phyloP scores from a whole-genome alignment of 2,113 vertebrate species.

The Prunella fulvescens region DNA sequence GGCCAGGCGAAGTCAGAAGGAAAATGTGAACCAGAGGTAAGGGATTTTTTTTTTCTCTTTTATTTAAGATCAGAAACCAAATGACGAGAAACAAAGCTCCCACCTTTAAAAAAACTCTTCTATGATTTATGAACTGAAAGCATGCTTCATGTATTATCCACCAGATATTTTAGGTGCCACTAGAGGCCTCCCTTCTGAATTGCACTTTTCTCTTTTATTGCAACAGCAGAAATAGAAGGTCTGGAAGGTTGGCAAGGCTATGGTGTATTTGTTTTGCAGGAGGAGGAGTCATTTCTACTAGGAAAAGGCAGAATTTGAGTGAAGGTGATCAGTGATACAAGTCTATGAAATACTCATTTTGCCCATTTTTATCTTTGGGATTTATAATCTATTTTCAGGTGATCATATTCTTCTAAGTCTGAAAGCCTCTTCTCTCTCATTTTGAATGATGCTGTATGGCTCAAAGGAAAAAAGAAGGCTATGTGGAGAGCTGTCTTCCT shows the following conservation, averaged over 20 bases:
- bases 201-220: neutral
- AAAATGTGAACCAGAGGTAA: conserved; percentile 77
- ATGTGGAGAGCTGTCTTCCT: neutral
- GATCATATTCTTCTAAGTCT: neutral
- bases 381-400: neutral
- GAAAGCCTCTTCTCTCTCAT: neutral
- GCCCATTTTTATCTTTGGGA: neutral
- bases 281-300: rapidly evolving
- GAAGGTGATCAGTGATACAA: neutral
- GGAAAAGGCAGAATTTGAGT: neutral
- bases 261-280: neutral
- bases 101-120: neutral
- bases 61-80: neutral
- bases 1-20: conserved; percentile 63
- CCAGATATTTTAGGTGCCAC: neutral
- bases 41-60: neutral
- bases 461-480: neutral
- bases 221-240: neutral
- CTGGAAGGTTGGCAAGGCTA: neutral
- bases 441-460: neutral
- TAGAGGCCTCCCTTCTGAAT: neutral
- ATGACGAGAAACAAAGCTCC: neutral
- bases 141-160: neutral
- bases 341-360: neutral
- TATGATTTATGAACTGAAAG: neutral